A percentile compares a stretch with the other conserved stretches of the same genome.
phyloP scores from a whole-genome alignment of 2,797 vertebrate species.

The Cirrhinus molitorella region DNA sequence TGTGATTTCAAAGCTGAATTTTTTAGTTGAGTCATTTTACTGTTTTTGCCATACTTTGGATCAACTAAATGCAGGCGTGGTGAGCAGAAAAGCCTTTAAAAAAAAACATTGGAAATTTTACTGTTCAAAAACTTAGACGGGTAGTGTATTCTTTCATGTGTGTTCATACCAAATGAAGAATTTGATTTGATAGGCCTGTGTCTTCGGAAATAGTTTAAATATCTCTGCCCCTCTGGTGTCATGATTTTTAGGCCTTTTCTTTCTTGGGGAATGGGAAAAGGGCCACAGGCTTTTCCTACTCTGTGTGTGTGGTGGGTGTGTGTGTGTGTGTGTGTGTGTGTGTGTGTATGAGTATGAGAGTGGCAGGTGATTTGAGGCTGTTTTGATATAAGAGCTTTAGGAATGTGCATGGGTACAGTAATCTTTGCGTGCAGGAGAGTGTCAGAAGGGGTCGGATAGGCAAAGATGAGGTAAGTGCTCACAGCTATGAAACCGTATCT shows the following conservation, averaged over 20 bases:
- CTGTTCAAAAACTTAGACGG: too few species aligned
- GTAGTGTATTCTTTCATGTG: too few species aligned
- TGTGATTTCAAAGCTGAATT: too few species aligned
- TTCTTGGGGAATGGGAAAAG: conserved; percentile 63
- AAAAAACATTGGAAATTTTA: too few species aligned
- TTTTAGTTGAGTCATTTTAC: too few species aligned
- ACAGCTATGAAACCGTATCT: conserved; percentile 85
- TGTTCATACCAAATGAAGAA: neutral
- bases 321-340: conserved; percentile 52
- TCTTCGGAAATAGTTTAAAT: conserved; percentile 49
- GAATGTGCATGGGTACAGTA: conserved; percentile 60
- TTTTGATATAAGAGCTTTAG: conserved; percentile 82
- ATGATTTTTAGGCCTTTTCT: conserved; percentile 37
- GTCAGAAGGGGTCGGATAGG: conserved; percentile 57
- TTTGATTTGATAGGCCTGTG: neutral
- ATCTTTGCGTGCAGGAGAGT: conserved; percentile 50
- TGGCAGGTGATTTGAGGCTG: conserved; percentile 80
- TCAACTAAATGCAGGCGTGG: too few species aligned
- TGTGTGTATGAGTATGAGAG: conserved; percentile 23
- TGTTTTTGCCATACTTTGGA: too few species aligned
- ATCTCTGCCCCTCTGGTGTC: conserved; percentile 45
- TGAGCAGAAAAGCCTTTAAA: too few species aligned
- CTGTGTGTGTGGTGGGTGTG: conserved; percentile 53
- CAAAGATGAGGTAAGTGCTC: conserved; percentile 82
- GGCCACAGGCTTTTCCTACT: conserved; percentile 63